phyloP scores from a whole-genome alignment of 2,113 vertebrate genomes.

The Trogon surrucura region DNA sequence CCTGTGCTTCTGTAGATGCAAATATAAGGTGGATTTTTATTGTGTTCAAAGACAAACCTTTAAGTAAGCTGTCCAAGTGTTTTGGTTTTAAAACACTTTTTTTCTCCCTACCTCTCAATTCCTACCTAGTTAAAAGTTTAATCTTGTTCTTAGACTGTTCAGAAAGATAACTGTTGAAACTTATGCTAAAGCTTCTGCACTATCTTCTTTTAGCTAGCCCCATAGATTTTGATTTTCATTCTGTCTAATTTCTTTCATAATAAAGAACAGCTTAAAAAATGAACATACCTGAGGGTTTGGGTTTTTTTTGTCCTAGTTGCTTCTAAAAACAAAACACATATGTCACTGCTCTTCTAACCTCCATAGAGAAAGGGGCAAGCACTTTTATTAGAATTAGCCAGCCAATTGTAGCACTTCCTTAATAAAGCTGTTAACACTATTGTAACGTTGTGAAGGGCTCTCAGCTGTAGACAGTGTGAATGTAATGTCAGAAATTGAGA shows the following conservation, averaged over 20 bases:
- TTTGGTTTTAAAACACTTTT: background rate
- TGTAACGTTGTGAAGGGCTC: background rate
- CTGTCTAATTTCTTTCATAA: background rate
- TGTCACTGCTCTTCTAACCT: fast-evolving
- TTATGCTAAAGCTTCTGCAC: background rate
- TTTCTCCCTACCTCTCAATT: background rate
- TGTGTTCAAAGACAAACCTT: background rate
- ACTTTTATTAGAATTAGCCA: background rate
- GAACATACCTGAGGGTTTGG: background rate
- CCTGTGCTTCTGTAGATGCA: background rate
- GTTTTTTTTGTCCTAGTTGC: fast-evolving
- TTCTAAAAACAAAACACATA: background rate
- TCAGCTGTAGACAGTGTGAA: background rate
- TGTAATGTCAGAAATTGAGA: constrained; percentile 7
- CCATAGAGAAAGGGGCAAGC: background rate
- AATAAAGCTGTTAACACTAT: background rate
- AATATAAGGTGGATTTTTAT: background rate
- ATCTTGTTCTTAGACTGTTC: background rate
- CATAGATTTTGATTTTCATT: background rate
- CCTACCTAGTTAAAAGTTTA: background rate
- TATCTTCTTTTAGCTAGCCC: background rate
- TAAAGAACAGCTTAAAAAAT: background rate
- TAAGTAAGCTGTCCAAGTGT: background rate
- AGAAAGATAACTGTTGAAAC: background rate
- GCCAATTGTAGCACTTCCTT: background rate